Base-by-base conservation (phyloP, 2,888 invertebrate species). In the Chymomyza procnemis region DNA sequence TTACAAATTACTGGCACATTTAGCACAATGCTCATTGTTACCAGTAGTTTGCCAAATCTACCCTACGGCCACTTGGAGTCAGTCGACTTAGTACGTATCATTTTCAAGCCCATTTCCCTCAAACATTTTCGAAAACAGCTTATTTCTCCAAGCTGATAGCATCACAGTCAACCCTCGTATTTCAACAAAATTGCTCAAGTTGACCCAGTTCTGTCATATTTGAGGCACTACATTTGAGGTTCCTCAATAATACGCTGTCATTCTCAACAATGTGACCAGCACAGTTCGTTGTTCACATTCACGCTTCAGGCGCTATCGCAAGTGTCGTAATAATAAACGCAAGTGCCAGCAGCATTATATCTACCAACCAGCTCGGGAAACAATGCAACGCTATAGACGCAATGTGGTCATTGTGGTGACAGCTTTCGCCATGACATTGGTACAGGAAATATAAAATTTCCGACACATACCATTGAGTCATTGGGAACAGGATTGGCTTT, bases 321-420 rank as follows among this genome's bases (percentile, higher is more conserved):
- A 75, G 85, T 64, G 72, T 74, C 65, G 66, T 62, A 79, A 78
- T 68, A 69, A 70, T 55, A 80, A 70, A 80, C 66, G 69, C 69
- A 64, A 69, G 69, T 48, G 63, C 41, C 78, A 56, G 46, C 52
- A 67, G 75, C 78, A 61, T 21, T 9, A 21, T 54, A 54, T 21
- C 75, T 26, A 2, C 4, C 26, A n/a, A 59, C 26, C 54, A 69
- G 75, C 75, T 58, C 62, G 55, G 55, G 64, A 61, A 67, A 66
- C 6, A 48, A 60, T 54, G 18, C 1, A 8, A 0, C 54, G 21
- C 18, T 3, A 21, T 16, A 22, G 3, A 54, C 19, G 21, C 54
- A 54, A 14, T 18, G 48, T 18, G 18, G 18, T 18, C 48, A 18
- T 0, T 8, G 48, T 14, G 14, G 16, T 8, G 16, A 18, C 16